Evolutionary conservation across 2,113 vertebrate species (phyloP), one percentile per base, ranked within the genome.

Genomic region (Elephas maximus): DNA sequence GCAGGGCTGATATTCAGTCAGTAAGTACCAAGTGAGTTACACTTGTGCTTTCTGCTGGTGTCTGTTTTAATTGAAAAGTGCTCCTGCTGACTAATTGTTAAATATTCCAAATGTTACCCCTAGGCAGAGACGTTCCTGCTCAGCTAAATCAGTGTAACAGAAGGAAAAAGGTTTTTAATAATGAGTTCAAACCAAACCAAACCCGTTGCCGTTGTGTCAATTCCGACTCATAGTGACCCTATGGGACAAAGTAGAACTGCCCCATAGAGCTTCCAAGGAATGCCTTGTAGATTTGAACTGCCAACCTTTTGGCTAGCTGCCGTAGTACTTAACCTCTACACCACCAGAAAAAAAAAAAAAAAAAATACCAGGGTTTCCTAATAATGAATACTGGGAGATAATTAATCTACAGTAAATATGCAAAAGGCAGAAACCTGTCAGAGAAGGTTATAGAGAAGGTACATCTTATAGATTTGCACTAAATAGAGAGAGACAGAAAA

Each of bases 71-170:
- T 6, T 93, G 63, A 51, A 74, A 77, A 63, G 12, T 33, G 30
- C 30, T 60, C 26, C 57, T 90, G 24, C 41, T 67, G 41, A 76
- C n/a, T 90, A 33, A 17, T 91, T 74, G 73, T 74, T 88, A 95
- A 81, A 45, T 87, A 74, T 82, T 87, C 45, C 83, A 62, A 53
- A 90, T 73, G 37, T 73, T 48, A 93, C 67, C 18, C 82, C 51
- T 85, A 26, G 92, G 37, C 48, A 53, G 62, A 91, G 80, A 33
- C 24, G 74, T 89, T 96, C 69, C 90, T 93, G 60, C 63, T 89
- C 76, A 62, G 76, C 84, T 96, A 37, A 90, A 78, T 60, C 79
- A 78, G 60, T 88, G 48, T 91, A 93, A 91, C 62, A 91, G 84
- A 95, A 88, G 44, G 84, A 73, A n/a, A 74, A 37, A 85, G 41